Conservation (phyloP, 1,140 invertebrate species). For the Drosophila nannoptera region DNA sequence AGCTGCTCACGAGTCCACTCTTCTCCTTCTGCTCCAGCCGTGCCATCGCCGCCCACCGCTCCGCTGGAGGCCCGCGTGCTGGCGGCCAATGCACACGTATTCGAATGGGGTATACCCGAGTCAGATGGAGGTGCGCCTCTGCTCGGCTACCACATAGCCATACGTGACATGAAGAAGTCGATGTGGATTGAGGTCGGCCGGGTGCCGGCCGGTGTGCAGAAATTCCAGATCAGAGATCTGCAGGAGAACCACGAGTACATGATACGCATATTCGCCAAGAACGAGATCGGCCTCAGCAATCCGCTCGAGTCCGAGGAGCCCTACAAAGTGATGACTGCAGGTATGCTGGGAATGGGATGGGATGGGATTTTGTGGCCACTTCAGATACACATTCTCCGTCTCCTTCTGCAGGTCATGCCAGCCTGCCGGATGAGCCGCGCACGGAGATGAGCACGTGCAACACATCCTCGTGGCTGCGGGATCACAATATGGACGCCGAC, state of each 20-base stretch:
- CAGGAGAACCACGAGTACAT: constrained; percentile 94
- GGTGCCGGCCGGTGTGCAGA: constrained; percentile 89
- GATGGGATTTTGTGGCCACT: too few species aligned
- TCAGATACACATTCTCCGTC: too few species aligned
- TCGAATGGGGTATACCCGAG: constrained; percentile 96
- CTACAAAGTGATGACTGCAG: constrained; percentile 90
- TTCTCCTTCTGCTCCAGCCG: constrained; percentile 81
- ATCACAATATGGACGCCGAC: constrained; percentile 95
- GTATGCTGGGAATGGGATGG: constrained; percentile 81
- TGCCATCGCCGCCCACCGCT: constrained; percentile 92
- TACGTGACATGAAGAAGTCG: constrained; percentile 93
- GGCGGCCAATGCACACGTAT: constrained; percentile 89
- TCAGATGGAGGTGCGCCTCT: constrained; percentile 95
- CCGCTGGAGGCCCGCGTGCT: constrained; percentile 91
- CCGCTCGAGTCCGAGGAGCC: constrained; percentile 95
- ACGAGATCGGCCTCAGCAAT: constrained; percentile 97
- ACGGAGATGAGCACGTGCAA: constrained; percentile 92
- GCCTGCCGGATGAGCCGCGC: constrained; percentile 81
- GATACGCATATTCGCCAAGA: constrained; percentile 94
- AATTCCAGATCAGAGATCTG: constrained; percentile 91
- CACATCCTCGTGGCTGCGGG: constrained; percentile 94
- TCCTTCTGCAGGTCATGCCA: constrained; percentile 77
- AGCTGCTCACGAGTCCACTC: too few species aligned
- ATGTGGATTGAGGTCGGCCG: constrained; percentile 98
- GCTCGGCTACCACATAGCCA: constrained; percentile 94